Conservation (phyloP, 1,140 invertebrate genomes). For the Drosophila arizonae region DNA sequence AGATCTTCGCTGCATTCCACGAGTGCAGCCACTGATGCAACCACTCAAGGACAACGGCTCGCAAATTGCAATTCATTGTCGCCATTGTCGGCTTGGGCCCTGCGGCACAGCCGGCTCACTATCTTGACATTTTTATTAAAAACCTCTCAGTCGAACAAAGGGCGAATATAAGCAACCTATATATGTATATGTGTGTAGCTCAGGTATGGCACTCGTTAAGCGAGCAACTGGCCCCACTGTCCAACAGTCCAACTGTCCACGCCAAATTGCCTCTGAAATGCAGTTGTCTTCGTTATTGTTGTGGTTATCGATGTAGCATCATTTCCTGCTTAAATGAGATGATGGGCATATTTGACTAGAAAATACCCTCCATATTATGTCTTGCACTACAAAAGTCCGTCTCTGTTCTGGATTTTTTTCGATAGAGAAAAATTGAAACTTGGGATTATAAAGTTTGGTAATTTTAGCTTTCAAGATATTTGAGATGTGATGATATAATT, state of each 20-base stretch:
- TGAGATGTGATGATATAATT: too few species aligned
- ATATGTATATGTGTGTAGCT: neutral
- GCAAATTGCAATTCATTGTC: slow-evolving; percentile 60
- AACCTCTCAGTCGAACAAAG: slow-evolving; percentile 43
- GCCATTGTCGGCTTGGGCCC: slow-evolving; percentile 20
- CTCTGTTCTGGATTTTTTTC: too few species aligned
- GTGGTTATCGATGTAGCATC: slow-evolving; percentile 35
- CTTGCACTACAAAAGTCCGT: too few species aligned
- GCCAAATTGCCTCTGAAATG: slow-evolving; percentile 29
- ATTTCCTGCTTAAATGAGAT: slow-evolving; percentile 36
- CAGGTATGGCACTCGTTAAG: slow-evolving; percentile 51
- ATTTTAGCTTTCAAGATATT: too few species aligned
- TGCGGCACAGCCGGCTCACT: neutral
- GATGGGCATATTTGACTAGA: too few species aligned
- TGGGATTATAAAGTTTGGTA: too few species aligned
- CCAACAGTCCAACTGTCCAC: slow-evolving; percentile 14
- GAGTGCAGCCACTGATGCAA: slow-evolving; percentile 34
- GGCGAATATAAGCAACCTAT: neutral
- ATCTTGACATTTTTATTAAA: slow-evolving; percentile 63
- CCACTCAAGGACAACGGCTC: slow-evolving; percentile 39
- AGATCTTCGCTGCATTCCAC: slow-evolving; percentile 17
- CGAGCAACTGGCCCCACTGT: slow-evolving; percentile 7
- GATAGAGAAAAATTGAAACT: too few species aligned
- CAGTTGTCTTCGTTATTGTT: slow-evolving; percentile 12
- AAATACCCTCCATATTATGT: too few species aligned